Evolutionary conservation across 2,797 vertebrate species (phyloP), one percentile per base, ranked within the genome.

Genomic region (Discoglossus pictus): DNA sequence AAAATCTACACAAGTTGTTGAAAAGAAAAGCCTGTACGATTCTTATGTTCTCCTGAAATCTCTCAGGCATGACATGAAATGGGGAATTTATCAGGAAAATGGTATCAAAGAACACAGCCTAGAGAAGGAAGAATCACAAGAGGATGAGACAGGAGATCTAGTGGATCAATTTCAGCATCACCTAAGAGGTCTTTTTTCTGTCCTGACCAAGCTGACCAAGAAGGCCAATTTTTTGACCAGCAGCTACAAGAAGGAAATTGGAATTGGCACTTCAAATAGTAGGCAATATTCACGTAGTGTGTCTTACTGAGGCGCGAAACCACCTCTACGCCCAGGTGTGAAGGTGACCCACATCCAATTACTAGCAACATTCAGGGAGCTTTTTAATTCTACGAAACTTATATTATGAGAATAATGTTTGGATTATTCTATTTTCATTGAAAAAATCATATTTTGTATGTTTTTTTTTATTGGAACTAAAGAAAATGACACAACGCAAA

Each of bases 141-240:
- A 48, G 42, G 59, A 62, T 16, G 67, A 69, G 31, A 69, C 67
- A 5, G 34, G 51, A 1, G 67, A 69, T 16, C 43, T 69, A 0
- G 67, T 62, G 25, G 67, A 69, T 11, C 58, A 69, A 11, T 69
- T 69, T 34, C 67, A 69, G 21, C 67, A 69, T 21, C 67, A 69
- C 27, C 15, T 69, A 16, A 25, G 42, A 12, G 67, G 67, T 2
- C 67, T 69, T 6, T 35, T 69, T 8, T 62, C 67, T 62, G 67
- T 62, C 25, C 67, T 69, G 27, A 55, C 67, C 6, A 69, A 69
- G 31, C 51, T 69, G 21, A 69, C 67, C 42, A 69, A 69, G 31
- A 69, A 69, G n/a, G 67, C 67, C 50, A 69, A 69, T 18, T 23
- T 69, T 13, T 27, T 69, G 43, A 69, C 67, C 39, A 62, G 55